These are phyloP conservation scores for Hydrophis major DNA, from an alignment of 2,797 vertebrate species.

Conservation along the genomic window DNA sequence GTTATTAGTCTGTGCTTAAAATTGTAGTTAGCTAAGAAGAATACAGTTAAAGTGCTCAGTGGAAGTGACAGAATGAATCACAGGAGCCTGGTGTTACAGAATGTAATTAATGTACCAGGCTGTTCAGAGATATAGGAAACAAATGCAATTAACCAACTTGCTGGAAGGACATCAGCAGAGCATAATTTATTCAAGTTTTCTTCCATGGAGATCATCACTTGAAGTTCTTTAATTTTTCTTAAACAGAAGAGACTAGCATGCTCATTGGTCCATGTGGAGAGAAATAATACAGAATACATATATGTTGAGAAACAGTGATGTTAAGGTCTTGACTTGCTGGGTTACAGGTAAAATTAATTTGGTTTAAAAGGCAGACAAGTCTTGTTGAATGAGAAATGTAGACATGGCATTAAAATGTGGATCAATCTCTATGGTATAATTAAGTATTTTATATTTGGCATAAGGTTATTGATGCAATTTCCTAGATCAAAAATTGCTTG, in stretches of 20 bases:
- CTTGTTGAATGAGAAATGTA: background rate
- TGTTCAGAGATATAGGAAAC: constrained; percentile 70
- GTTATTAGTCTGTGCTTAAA: constrained; percentile 53
- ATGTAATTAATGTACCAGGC: constrained; percentile 71
- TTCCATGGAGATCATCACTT: constrained; percentile 46
- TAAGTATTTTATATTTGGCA: background rate
- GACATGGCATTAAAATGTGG: background rate
- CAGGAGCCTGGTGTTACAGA: constrained; percentile 69
- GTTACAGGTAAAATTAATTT: background rate
- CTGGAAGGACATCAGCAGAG: constrained; percentile 57
- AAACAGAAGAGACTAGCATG: constrained; percentile 23
- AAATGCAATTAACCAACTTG: constrained; percentile 75
- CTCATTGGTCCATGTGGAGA: background rate
- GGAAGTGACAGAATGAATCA: constrained; percentile 72
- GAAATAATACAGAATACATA: constrained; percentile 8
- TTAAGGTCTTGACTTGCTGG: background rate
- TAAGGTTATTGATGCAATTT: background rate
- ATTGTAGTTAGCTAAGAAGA: constrained; percentile 56
- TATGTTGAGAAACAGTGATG: constrained; percentile 9
- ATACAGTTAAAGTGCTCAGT: constrained; percentile 68
- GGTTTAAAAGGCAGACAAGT: background rate
- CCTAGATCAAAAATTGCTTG: constrained; percentile 1
- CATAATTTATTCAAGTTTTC: constrained; percentile 58
- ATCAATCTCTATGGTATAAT: background rate
- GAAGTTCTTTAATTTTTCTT: constrained; percentile 51